Base-by-base conservation (phyloP, 2,888 invertebrate species). In the Nowickia ferox region DNA sequence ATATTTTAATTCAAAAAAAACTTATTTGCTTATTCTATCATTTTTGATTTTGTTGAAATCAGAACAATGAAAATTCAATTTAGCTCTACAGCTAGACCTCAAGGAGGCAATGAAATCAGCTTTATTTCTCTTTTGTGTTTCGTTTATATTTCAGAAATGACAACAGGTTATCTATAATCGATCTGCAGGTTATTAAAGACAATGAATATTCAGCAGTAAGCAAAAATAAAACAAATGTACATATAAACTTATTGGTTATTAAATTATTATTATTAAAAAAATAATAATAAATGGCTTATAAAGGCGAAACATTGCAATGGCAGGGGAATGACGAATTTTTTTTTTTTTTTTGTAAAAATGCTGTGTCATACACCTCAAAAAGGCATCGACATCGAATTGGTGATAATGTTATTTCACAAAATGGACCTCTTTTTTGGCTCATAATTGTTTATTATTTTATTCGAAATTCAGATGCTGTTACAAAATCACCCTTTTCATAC, bases 91-190 rank as follows among this genome's bases (percentile, higher is more conserved):
- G 46, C 55, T 22, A 65, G 71, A 72, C 69, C 51, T 76, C 42
- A 63, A 65, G 69, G 82, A 66, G 76, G 48, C 57, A 59, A 48
- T 40, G 51, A 38, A 66, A 74, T 46, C 40, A 22, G 11, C 48
- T 69, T 61, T 61, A 61, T 17, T 22, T 9, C n/a, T 61, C 0
- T 42, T 63, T 30, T 75, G 10, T 11, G 1, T 2, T 15, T n/a
- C 40, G 10, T 51, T 74, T 74, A 1, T 10, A 63, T 74, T 65
- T 75, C 9, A 53, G 17, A 46, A 71, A 15, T 44, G 48, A 65
- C 71, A 65, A 59, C 82, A 83, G 82, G 76, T 83, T 83, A 83
- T 30, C 30, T 6, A 30, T 30, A 6, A 30, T 83, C 82, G n/a
- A 71, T 40, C 57, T 59, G 11, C 44, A 76, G 71, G 77, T 77